Conservation (phyloP, 2,888 invertebrate genomes). For the Salpingus planirostris region DNA sequence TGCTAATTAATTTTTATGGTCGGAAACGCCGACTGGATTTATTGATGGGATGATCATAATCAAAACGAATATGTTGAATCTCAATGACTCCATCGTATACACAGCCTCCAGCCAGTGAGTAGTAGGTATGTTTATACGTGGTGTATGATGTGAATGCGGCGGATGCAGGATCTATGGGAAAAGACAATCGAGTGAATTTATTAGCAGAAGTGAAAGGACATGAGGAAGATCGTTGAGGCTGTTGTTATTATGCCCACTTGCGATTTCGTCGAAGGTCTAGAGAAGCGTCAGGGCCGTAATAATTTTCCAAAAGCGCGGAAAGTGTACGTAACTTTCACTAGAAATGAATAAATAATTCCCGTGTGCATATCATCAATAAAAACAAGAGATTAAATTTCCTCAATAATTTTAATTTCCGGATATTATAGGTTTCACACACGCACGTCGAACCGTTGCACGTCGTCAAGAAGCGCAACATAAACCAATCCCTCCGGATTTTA, state of each 20-base stretch:
- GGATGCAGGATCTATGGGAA: neutral
- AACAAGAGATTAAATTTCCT: too few relatives aligned
- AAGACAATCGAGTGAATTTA: neutral
- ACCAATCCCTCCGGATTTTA: conserved; percentile 75
- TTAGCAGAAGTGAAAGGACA: conserved; percentile 9
- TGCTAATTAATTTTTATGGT: too few relatives aligned
- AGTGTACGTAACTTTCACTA: too few relatives aligned
- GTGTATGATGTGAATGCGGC: too few relatives aligned
- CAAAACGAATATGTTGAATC: too few relatives aligned
- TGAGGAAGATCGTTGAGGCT: conserved; percentile 9
- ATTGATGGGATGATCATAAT: too few relatives aligned
- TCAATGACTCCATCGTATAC: too few relatives aligned
- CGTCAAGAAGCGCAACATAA: conserved; percentile 69
- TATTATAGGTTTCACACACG: conserved; percentile 78
- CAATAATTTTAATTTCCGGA: too few relatives aligned
- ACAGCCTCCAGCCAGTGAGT: neutral
- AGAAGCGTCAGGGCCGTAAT: neutral
- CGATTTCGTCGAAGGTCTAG: conserved; percentile 10
- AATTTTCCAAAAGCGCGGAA: too few relatives aligned
- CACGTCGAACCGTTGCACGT: conserved; percentile 71
- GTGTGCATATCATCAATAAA: too few relatives aligned
- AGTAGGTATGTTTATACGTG: neutral
- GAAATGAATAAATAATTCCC: too few relatives aligned
- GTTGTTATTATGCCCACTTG: conserved; percentile 5
- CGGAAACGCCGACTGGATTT: too few relatives aligned